Base-by-base conservation (phyloP, 2,888 invertebrate genomes). In the Cactoblastis cactorum region DNA sequence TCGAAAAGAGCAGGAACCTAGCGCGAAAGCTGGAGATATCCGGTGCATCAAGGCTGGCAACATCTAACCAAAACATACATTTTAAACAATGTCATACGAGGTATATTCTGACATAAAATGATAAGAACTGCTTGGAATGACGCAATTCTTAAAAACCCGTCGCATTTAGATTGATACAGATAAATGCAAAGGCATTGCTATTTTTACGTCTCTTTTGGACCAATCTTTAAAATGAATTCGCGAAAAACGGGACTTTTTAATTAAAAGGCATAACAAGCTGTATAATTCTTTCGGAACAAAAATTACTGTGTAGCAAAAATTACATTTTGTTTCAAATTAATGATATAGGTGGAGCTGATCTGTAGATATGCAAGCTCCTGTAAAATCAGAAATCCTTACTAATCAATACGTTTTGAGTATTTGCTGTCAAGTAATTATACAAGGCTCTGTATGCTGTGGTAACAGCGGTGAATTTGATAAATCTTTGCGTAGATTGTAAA, bases 1-100 rank as follows among this genome's bases (percentile, higher is more conserved):
- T 54, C 92, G 90, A 83, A 94, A 96, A 55, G 93, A 94, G 79
- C 95, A 96, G 67, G 94, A 92, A 38, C 92, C 91, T 57, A 94
- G 83, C 19, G 92, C 92, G 79, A 96, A 95, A 32, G 94, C 92
- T 32, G 94, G 92, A 15, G 94, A 93, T 66, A 92, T 88, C 58
- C 92, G 90, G 68, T 94, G 92, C 91, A 96, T 92, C 54, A 94
- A 83, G 49, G 93, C 92, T 45, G 95, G 95, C 62, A 95, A 79
- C 79, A 93, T 91, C 94, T 95, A 47, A 47, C 1, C 12, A 46
- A 24, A 39, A 32, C n/a, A n/a, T 32, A 9, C 1, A 17, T 22
- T 19, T 28, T 9, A 6, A 28, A 9, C 5, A 4, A 4, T 9
- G 28, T 9, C 3, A 28, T 6, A 1, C 4, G 8, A 28, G 9